Conservation (phyloP, 2,888 invertebrate species). For the Ypsolopha sequella region DNA sequence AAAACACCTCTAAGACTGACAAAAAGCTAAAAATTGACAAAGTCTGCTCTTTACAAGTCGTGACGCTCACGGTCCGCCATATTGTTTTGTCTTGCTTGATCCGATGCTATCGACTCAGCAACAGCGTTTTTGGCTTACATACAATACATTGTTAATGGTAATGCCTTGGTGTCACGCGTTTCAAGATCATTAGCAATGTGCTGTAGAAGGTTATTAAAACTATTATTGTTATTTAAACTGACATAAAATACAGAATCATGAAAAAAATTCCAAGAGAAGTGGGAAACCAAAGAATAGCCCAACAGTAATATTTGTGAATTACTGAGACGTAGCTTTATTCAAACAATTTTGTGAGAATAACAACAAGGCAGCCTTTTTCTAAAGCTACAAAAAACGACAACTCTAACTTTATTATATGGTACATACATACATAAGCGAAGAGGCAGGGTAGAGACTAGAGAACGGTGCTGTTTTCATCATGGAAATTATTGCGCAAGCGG, state of each 20-base stretch:
- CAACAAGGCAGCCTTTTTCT: background rate
- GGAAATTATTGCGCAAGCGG: constrained; percentile 43
- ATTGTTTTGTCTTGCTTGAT: constrained; percentile 23
- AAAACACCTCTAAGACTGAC: background rate
- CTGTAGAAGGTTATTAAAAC: background rate
- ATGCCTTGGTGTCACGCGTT: background rate
- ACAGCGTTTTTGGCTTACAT: constrained; percentile 22
- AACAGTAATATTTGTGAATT: background rate
- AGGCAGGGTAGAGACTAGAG: constrained; percentile 14
- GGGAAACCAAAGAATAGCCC: too few relatives aligned
- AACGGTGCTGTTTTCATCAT: constrained; percentile 19
- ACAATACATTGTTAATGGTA: constrained; percentile 2
- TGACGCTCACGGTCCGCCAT: constrained; percentile 1
- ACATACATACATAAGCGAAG: background rate
- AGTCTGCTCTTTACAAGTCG: constrained; percentile 1
- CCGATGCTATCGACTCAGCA: constrained; percentile 37
- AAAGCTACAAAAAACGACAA: constrained; percentile 11
- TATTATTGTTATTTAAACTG: background rate
- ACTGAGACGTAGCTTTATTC: background rate
- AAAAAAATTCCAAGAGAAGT: background rate
- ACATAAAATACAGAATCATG: background rate
- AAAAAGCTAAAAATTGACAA: background rate
- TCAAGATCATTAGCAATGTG: constrained; percentile 1
- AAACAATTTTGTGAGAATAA: background rate
- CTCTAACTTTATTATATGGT: constrained; percentile 9